These are phyloP conservation scores for Sylvia atricapilla DNA, from an alignment of 2,113 vertebrate species.

Conservation along the genomic window DNA sequence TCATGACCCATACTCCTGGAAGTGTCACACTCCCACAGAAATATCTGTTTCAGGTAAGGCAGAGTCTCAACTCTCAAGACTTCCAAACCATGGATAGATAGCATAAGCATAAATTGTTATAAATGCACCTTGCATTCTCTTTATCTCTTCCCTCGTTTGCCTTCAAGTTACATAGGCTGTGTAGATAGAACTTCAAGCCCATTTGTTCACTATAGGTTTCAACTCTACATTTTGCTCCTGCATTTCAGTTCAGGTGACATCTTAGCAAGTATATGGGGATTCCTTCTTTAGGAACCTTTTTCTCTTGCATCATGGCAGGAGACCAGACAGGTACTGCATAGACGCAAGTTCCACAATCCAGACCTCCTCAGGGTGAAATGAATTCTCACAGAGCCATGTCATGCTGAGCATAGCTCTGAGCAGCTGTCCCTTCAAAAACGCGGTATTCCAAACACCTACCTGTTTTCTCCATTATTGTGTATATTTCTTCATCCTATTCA, in stretches of 20 bases:
- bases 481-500: not conserved
- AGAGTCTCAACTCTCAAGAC: not conserved
- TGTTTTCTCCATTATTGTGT: not conserved
- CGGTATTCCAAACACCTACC: not conserved
- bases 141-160: not conserved
- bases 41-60: not conserved
- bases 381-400: fast-evolving
- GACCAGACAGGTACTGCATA: not conserved
- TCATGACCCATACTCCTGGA: not conserved
- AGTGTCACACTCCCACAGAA: not conserved
- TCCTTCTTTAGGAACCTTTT: not conserved
- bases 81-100: not conserved
- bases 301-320: not conserved
- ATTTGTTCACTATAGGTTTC: not conserved
- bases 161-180: not conserved
- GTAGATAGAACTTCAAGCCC: not conserved
- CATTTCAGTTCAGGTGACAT: not conserved
- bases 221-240: not conserved
- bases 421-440: not conserved
- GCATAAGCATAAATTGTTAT: not conserved
- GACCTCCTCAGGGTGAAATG: not conserved
- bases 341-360: not conserved
- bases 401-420: not conserved
- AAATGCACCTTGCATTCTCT: not conserved
- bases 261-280: not conserved